Evolutionary conservation across 2,888 invertebrate genomes (phyloP).

Genomic region (Idaea straminata): DNA sequence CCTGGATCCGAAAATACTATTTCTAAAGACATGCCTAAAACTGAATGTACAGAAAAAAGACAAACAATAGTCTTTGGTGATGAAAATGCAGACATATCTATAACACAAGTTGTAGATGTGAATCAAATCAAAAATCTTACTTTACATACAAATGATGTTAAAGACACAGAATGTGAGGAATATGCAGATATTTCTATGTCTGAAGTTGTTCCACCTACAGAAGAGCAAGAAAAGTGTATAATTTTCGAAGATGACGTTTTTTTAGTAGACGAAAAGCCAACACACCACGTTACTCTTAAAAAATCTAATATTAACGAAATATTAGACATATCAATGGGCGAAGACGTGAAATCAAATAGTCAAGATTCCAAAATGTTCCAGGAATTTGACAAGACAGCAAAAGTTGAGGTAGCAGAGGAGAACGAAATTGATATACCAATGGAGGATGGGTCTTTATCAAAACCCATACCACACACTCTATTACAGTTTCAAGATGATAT

Average conservation of each 20-base stretch:
- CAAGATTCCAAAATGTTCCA: not conserved
- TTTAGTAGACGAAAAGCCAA: not conserved
- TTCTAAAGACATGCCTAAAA: not conserved
- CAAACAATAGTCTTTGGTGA: conserved; percentile 28
- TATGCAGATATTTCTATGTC: conserved; percentile 15
- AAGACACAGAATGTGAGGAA: not conserved
- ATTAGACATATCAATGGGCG: too few species aligned
- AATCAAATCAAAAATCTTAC: conserved; percentile 20
- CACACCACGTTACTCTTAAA: not conserved
- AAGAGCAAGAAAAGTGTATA: not conserved
- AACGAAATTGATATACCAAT: not conserved
- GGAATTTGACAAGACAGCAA: not conserved
- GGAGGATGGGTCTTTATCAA: not conserved
- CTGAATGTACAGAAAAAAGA: conserved; percentile 15
- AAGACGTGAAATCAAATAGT: not conserved
- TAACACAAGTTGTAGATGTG: conserved; percentile 34
- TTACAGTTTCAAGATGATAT: not conserved
- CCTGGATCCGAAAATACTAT: conserved; percentile 2
- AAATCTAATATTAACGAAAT: not conserved
- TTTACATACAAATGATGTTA: conserved; percentile 12
- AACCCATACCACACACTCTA: conserved; percentile 12
- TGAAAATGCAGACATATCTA: conserved; percentile 34
- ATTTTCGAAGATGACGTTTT: not conserved
- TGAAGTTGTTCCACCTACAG: conserved; percentile 1
- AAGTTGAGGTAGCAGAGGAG: not conserved